Conservation (phyloP, 2,888 invertebrate genomes). For the Noctuana brunneofusca region DNA sequence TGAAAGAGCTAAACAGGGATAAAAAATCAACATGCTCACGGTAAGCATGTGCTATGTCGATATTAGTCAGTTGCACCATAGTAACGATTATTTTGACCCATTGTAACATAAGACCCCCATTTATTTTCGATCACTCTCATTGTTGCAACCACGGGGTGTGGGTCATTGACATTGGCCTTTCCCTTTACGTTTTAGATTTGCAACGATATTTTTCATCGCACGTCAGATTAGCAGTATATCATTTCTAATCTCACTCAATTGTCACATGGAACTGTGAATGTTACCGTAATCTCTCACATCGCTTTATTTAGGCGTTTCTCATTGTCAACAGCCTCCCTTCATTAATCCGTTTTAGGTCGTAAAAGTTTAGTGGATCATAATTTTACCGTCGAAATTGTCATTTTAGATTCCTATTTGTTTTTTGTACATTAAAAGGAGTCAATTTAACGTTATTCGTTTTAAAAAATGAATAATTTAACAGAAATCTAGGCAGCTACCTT, state of each 20-base stretch:
- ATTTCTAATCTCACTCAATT: conserved; percentile 57
- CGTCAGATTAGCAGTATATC: conserved; percentile 72
- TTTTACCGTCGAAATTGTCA: neutral
- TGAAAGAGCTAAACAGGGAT: too few relatives aligned
- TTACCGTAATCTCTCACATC: conserved; percentile 50
- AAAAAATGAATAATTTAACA: neutral
- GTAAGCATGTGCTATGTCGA: conserved; percentile 37
- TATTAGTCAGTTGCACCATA: conserved; percentile 58
- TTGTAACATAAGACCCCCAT: conserved; percentile 75
- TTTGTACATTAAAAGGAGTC: neutral
- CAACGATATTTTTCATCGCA: conserved; percentile 68
- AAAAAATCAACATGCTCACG: neutral
- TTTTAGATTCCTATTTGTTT: neutral
- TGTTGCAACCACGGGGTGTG: conserved; percentile 71
- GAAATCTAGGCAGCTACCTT: neutral
- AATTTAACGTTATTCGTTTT: neutral
- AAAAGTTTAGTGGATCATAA: conserved; percentile 23
- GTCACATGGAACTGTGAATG: conserved; percentile 35
- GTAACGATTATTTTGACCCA: conserved; percentile 69
- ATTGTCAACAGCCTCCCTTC: conserved; percentile 26
- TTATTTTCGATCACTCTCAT: conserved; percentile 64
- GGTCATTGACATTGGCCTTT: conserved; percentile 81
- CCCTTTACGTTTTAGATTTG: conserved; percentile 68
- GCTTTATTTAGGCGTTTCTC: conserved; percentile 26
- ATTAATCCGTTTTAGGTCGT: conserved; percentile 25